These are phyloP conservation scores for Dendrolimus pini DNA, from an alignment of 2,888 invertebrate species.

Conservation along the genomic window DNA sequence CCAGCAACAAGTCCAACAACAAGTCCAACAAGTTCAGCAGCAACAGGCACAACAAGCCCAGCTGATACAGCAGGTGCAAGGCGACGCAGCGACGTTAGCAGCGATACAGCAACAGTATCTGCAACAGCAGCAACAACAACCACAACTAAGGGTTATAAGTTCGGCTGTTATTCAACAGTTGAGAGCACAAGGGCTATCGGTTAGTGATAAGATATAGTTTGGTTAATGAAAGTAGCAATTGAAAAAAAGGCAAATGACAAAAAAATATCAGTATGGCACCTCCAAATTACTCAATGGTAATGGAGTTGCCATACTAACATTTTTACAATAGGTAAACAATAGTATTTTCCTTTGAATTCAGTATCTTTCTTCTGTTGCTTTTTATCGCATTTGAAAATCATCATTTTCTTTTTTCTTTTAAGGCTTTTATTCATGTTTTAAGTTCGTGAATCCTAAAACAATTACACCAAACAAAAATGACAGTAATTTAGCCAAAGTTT, in stretches of 20 bases:
- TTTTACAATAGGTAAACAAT: not conserved
- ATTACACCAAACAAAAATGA: too few relatives aligned
- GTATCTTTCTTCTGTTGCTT: not conserved
- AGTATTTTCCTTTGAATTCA: not conserved
- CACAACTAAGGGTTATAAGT: slow-evolving; percentile 77
- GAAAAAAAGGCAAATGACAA: not conserved
- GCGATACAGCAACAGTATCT: slow-evolving; percentile 69
- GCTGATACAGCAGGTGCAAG: slow-evolving; percentile 38
- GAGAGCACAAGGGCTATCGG: slow-evolving; percentile 70
- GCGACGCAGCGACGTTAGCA: slow-evolving; percentile 62
- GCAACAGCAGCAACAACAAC: slow-evolving; percentile 72
- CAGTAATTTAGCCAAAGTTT: too few relatives aligned
- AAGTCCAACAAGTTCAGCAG: slow-evolving; percentile 19
- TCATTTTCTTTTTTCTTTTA: too few relatives aligned
- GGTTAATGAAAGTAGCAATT: too few relatives aligned
- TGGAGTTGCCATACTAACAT: not conserved
- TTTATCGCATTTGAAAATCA: too few relatives aligned
- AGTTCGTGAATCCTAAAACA: too few relatives aligned
- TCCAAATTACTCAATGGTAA: not conserved
- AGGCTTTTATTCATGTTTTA: too few relatives aligned
- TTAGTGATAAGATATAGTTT: slow-evolving; percentile 25
- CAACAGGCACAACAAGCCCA: slow-evolving; percentile 16
- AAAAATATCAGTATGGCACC: too few relatives aligned
- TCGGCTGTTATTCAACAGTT: slow-evolving; percentile 77
- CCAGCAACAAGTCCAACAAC: slow-evolving; percentile 21